Base-by-base conservation (phyloP, 2,888 invertebrate genomes). In the Macropis europaea region DNA sequence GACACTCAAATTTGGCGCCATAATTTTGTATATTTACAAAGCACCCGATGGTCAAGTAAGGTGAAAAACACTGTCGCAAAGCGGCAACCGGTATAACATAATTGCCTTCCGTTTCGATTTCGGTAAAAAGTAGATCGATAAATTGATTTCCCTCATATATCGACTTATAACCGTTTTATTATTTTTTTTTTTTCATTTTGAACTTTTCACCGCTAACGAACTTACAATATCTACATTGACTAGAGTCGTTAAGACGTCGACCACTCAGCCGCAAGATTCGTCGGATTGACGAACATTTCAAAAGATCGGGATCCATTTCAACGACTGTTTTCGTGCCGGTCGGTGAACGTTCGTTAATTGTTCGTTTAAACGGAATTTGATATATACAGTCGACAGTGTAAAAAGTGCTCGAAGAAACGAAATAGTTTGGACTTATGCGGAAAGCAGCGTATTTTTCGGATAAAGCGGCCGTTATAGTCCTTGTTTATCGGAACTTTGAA, bases 181-280 rank as follows among this genome's bases (percentile, higher is more conserved):
- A 19, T 32, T 30, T 22, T 43, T 11, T 19, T n/a, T 4, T 32
- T 38, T 30, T 15, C n/a, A n/a, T n/a, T 11, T 40, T 32, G 15
- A 32, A 40, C 7, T 40, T 30, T 67, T 15, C 15, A 47, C 5
- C 7, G 15, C 32, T 30, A 40, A 52, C 26, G 22, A 53, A 11
- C 26, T 67, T 40, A 42, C 67, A 54, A n/a, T 66, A 47, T 47
- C 53, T 66, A 67, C 19, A 26, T 6, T 67, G 67, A 24, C 47
- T 67, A 67, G 67, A 47, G 2, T 53, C 9, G 45, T 45, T 53
- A 19, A 15, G 15, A 26, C 26, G 45, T n/a, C 38, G 9, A 22
- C 22, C 53, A 67, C 32, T 66, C 17, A 15, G 32, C 4, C 15
- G 34, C 28, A 4, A n/a, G 3, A 15, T 24, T 32, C 5, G 17